phyloP scores from a whole-genome alignment of 2,797 vertebrate species.

The Peromyscus aztecus region DNA sequence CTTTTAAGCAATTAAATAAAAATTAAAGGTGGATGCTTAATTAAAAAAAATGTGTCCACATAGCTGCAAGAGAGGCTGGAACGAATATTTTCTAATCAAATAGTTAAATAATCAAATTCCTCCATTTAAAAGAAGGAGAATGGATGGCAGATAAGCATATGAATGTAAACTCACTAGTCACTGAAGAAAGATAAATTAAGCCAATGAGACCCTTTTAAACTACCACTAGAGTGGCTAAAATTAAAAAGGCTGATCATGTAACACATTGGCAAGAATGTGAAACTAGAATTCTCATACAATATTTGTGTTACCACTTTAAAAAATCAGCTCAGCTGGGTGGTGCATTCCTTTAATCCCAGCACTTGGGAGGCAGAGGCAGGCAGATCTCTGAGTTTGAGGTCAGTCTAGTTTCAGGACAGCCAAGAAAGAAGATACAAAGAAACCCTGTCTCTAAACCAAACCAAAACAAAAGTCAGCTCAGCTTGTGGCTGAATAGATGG shows the following conservation, averaged over 20 bases:
- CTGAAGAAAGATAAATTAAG: constrained; percentile 44
- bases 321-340: not conserved
- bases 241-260: not conserved
- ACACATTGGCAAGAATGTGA: not conserved
- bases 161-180: not conserved
- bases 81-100: not conserved
- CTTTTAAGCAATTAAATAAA: constrained; percentile 26
- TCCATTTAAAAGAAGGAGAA: constrained; percentile 43
- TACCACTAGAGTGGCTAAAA: not conserved
- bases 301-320: not conserved
- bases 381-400: not conserved
- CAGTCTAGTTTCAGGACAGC: not conserved
- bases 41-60: not conserved
- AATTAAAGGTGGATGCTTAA: not conserved
- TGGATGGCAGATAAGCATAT: not conserved
- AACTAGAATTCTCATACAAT: not conserved
- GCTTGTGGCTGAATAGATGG: not conserved
- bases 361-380: not conserved
- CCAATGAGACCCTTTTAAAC: not conserved
- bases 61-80: constrained; percentile 65
- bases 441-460: not conserved
- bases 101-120: not conserved
- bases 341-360: not conserved
- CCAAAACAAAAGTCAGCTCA: not conserved
- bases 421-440: not conserved